Percentiles rank a stretch among this genome's conserved stretches.
phyloP scores from a whole-genome alignment of 1,140 invertebrate species.

The Zaprionus africanus region DNA sequence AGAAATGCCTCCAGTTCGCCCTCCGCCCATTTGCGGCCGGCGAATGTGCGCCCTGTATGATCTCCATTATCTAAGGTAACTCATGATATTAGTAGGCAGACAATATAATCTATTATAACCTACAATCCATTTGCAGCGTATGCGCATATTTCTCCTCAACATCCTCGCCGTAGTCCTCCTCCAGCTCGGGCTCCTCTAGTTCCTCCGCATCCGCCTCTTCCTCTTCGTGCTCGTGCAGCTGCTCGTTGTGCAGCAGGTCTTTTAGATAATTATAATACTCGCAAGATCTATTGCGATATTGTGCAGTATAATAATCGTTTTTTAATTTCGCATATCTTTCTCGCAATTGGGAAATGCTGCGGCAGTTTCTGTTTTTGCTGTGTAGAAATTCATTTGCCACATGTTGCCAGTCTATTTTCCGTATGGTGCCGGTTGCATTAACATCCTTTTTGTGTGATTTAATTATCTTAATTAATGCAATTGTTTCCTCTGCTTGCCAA shows the following conservation, averaged over 20 bases:
- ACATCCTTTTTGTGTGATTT: conserved; percentile 14
- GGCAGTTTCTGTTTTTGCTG: neutral
- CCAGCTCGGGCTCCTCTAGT: neutral
- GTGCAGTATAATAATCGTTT: conserved; percentile 26
- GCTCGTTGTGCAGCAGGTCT: conserved; percentile 19
- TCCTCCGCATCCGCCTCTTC: neutral
- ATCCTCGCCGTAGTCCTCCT: neutral
- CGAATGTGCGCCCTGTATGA: neutral
- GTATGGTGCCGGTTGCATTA: neutral
- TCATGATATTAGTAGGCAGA: neutral
- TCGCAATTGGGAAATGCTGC: conserved; percentile 14
- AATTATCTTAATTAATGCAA: conserved; percentile 22
- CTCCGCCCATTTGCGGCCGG: conserved; percentile 34
- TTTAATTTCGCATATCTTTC: conserved; percentile 27
- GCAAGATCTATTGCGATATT: conserved; percentile 22
- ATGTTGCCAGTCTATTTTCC: conserved; percentile 26
- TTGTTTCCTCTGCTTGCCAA: conserved; percentile 37
- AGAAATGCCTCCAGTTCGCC: conserved; percentile 53
- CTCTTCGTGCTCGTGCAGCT: neutral
- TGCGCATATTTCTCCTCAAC: conserved; percentile 56
- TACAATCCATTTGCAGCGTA: conserved; percentile 36
- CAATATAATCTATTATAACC: neutral
- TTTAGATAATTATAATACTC: conserved; percentile 31
- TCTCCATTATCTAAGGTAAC: conserved; percentile 13
- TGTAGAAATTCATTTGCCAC: conserved; percentile 28